These are phyloP conservation scores for Aptenodytes forsteri DNA, from an alignment of 2,113 vertebrate species.

Conservation along the genomic window DNA sequence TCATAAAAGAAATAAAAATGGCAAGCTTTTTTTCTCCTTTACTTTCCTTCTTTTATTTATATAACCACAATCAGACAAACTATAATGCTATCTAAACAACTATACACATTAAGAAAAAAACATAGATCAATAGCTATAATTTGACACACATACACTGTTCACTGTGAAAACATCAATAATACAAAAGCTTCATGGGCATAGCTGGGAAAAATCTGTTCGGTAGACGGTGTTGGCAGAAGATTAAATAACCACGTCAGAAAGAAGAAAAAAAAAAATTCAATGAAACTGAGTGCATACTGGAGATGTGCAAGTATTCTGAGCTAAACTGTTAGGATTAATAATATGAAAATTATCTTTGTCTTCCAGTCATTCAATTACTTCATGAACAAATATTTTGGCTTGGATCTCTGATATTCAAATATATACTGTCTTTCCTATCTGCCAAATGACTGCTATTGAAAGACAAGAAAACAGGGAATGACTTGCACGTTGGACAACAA, in stretches of 20 bases:
- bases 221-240: slow-evolving; percentile 71
- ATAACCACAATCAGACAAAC: slow-evolving; percentile 45
- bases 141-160: slow-evolving; percentile 68
- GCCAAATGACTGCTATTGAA: slow-evolving; percentile 16
- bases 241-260: slow-evolving; percentile 73
- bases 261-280: slow-evolving; percentile 38
- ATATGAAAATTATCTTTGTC: slow-evolving; percentile 73
- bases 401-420: slow-evolving; percentile 57
- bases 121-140: slow-evolving; percentile 78
- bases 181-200: slow-evolving; percentile 70
- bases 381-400: slow-evolving; percentile 68
- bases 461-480: slow-evolving; percentile 48
- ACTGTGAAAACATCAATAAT: slow-evolving; percentile 75
- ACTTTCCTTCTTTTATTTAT: slow-evolving; percentile 62
- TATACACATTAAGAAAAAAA: slow-evolving; percentile 71
- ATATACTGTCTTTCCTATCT: slow-evolving; percentile 33
- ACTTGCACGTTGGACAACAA: slow-evolving; percentile 15
- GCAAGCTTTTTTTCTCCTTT: background rate
- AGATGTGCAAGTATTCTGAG: slow-evolving; percentile 61
- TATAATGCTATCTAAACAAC: slow-evolving; percentile 70
- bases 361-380: slow-evolving; percentile 70
- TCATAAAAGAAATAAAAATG: slow-evolving; percentile 45
- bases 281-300: slow-evolving; percentile 58
- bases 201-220: slow-evolving; percentile 62
- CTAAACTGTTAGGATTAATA: slow-evolving; percentile 70